These are phyloP conservation scores for Iphiclides podalirius DNA, from an alignment of 2,888 invertebrate genomes.

Conservation along the genomic window DNA sequence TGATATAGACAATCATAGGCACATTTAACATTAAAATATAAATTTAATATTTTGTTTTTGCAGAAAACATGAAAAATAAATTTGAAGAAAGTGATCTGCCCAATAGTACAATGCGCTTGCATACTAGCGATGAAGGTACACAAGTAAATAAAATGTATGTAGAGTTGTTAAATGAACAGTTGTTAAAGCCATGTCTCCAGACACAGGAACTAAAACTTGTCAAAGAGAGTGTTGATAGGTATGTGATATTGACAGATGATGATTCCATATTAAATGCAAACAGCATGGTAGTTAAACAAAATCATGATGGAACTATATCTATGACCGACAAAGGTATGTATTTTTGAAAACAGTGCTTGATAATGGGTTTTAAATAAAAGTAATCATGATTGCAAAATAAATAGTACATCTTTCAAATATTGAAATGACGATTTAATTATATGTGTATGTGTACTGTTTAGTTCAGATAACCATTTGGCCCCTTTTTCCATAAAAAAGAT, in stretches of 20 bases:
- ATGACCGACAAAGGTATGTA: slow-evolving; percentile 56
- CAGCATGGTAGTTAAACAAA: slow-evolving; percentile 57
- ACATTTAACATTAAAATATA: no score
- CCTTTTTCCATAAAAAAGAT: no score
- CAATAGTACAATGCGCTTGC: background rate
- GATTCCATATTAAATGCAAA: slow-evolving; percentile 36
- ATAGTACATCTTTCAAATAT: no score
- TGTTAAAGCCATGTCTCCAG: slow-evolving; percentile 45
- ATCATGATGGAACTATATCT: slow-evolving; percentile 67
- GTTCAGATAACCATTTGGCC: no score
- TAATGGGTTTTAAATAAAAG: no score
- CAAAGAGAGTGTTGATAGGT: slow-evolving; percentile 51
- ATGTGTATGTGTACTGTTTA: no score
- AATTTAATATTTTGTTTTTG: no score
- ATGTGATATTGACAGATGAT: slow-evolving; percentile 52
- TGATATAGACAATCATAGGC: no score
- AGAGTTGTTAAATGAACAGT: slow-evolving; percentile 47
- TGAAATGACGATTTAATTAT: no score
- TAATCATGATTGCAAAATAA: no score
- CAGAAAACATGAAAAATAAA: slow-evolving; percentile 13
- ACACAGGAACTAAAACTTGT: slow-evolving; percentile 55
- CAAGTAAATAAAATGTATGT: slow-evolving; percentile 56
- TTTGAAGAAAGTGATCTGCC: slow-evolving; percentile 2
- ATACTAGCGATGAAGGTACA: slow-evolving; percentile 27
- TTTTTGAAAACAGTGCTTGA: no score